phyloP scores from a whole-genome alignment of 1,140 invertebrate genomes.

The Drosophila tsacasi region DNA sequence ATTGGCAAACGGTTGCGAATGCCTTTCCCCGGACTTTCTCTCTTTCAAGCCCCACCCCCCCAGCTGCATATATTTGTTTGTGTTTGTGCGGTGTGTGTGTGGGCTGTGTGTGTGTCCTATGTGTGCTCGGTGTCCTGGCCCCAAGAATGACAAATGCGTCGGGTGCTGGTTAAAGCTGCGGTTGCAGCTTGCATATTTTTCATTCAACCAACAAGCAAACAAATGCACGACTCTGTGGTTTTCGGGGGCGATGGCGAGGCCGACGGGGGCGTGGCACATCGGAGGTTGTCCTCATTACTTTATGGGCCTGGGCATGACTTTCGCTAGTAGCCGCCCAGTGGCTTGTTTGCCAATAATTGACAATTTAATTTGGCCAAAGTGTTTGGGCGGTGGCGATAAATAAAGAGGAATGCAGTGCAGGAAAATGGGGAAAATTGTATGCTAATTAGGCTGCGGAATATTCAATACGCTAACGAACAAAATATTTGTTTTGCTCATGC shows the following conservation, averaged over 20 bases:
- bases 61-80: constrained; percentile 31
- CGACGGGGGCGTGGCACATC: constrained; percentile 18
- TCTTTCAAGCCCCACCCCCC: not conserved
- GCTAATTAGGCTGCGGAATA: constrained; percentile 35
- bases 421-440: constrained; percentile 11
- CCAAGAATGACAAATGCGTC: constrained; percentile 78
- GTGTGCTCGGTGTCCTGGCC: constrained; percentile 30
- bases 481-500: constrained; percentile 1
- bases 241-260: constrained; percentile 5
- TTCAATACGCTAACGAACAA: constrained; percentile 34
- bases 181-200: constrained; percentile 67
- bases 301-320: constrained; percentile 61
- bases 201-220: constrained; percentile 50
- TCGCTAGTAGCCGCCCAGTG: constrained; percentile 56
- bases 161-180: constrained; percentile 71
- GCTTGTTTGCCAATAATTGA: constrained; percentile 76
- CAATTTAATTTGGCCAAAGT: constrained; percentile 80
- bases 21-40: constrained; percentile 49
- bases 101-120: constrained; percentile 5
- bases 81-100: constrained; percentile 1
- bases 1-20: constrained; percentile 69
- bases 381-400: constrained; percentile 28
- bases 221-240: constrained; percentile 62
- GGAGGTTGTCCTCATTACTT: constrained; percentile 35
- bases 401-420: constrained; percentile 4